Percentiles rank a stretch among this genome's conserved stretches.
Evolutionary conservation across 2,113 vertebrate genomes (phyloP).

Genomic region (Malaclemys terrapin): DNA sequence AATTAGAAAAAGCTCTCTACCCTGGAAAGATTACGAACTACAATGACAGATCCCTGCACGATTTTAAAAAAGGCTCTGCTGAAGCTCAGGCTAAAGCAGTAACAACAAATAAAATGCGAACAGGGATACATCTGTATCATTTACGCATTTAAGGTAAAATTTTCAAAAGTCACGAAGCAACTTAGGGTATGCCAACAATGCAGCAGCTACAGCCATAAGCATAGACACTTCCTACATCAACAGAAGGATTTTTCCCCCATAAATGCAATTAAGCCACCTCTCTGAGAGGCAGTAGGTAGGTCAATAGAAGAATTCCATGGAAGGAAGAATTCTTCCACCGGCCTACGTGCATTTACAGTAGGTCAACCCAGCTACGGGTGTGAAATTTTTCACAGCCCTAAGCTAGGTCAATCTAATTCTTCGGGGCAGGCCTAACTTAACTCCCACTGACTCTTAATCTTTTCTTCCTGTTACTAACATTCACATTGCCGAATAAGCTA

Average conservation of each 20-base stretch:
- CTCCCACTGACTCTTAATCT: neutral
- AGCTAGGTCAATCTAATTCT: neutral
- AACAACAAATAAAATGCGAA: neutral
- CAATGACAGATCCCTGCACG: neutral
- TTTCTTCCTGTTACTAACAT: constrained; percentile 3
- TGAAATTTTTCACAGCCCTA: neutral
- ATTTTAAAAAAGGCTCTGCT: constrained; percentile 7
- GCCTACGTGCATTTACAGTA: neutral
- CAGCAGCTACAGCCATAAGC: neutral
- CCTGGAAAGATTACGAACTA: neutral
- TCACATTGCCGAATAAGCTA: neutral
- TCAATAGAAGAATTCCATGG: neutral
- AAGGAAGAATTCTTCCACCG: too few species aligned
- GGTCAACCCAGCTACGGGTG: neutral
- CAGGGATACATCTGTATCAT: neutral
- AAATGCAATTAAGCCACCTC: neutral
- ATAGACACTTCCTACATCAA: neutral
- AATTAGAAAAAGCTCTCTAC: neutral
- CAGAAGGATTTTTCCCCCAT: neutral
- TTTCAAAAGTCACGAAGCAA: neutral
- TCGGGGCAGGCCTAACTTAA: neutral
- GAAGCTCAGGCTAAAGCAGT: neutral
- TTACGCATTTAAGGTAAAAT: neutral
- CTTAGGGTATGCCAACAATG: neutral
- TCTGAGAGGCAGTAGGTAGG: neutral